Percentiles rank a stretch among this genome's conserved stretches.
Evolutionary conservation across 1,140 invertebrate species (phyloP).

Genomic region (Drosophila fuyamai): DNA sequence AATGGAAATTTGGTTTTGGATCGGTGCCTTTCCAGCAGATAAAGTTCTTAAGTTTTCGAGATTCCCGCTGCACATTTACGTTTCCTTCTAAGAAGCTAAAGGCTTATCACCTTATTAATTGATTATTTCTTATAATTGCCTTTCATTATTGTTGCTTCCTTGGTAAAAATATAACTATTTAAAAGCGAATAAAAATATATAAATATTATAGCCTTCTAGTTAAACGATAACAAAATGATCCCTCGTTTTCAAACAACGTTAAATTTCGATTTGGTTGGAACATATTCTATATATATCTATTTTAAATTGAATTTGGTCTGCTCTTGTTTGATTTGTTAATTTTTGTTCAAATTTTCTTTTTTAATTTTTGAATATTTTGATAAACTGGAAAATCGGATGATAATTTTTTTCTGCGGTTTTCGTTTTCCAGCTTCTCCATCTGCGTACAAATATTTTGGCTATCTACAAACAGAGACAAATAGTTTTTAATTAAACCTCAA

Average conservation of each 20-base stretch:
- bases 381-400: not conserved
- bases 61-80: not conserved
- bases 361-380: not conserved
- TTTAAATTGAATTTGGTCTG: not conserved
- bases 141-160: no score
- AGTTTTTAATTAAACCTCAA: constrained; percentile 82
- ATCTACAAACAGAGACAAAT: constrained; percentile 51
- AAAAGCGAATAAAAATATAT: not conserved
- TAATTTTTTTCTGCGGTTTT: no score
- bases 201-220: no score
- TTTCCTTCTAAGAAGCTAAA: not conserved
- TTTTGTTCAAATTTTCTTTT: not conserved
- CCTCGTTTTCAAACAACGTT: not conserved
- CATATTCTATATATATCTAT: not conserved
- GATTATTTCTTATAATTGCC: no score
- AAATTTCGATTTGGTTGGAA: not conserved
- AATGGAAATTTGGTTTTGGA: constrained; percentile 10
- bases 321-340: not conserved
- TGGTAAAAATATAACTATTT: not conserved
- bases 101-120: not conserved
- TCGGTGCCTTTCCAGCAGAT: constrained; percentile 3
- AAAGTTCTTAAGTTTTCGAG: constrained; percentile 10
- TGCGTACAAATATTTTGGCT: not conserved
- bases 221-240: not conserved
- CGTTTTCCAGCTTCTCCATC: no score